Evolutionary conservation across 2,888 invertebrate genomes (phyloP).

Genomic region (Brachynemurus nebulosus): DNA sequence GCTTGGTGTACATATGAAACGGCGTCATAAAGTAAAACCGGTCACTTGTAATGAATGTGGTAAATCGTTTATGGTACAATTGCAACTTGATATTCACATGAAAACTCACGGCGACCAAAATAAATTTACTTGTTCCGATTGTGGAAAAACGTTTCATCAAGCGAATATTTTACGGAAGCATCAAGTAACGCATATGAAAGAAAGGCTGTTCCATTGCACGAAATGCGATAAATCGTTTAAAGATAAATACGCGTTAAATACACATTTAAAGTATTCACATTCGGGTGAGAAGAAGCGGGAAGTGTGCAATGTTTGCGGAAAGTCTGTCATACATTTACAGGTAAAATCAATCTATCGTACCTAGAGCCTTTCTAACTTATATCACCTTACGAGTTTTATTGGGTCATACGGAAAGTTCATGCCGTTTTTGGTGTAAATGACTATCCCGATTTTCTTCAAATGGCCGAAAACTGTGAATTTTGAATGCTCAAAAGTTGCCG

Average conservation of each 20-base stretch:
- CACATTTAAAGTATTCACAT: background rate
- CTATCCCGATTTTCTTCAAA: too few relatives aligned
- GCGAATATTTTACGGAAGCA: background rate
- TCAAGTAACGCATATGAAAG: background rate
- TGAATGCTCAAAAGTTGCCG: too few relatives aligned
- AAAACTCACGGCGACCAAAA: background rate
- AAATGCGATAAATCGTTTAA: conserved; percentile 3
- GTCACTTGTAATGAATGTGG: background rate
- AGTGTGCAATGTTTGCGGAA: background rate
- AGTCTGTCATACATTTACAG: background rate
- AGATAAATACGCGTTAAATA: background rate
- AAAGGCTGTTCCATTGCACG: background rate
- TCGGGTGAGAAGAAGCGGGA: background rate
- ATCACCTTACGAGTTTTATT: too few relatives aligned
- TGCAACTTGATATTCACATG: conserved; percentile 2
- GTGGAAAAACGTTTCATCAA: conserved; percentile 1
- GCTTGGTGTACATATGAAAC: conserved; percentile 1
- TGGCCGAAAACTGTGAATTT: too few relatives aligned
- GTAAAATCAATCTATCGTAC: background rate
- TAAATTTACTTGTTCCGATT: background rate
- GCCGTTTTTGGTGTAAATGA: too few relatives aligned
- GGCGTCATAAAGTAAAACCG: conserved; percentile 1
- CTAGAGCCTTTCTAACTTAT: background rate
- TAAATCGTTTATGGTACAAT: background rate
- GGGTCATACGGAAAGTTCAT: too few relatives aligned